A percentile compares a stretch with the other conserved stretches of the same genome.
phyloP scores from a whole-genome alignment of 92 coral and sea anemone genomes.

The Palythoa caribaeorum region DNA sequence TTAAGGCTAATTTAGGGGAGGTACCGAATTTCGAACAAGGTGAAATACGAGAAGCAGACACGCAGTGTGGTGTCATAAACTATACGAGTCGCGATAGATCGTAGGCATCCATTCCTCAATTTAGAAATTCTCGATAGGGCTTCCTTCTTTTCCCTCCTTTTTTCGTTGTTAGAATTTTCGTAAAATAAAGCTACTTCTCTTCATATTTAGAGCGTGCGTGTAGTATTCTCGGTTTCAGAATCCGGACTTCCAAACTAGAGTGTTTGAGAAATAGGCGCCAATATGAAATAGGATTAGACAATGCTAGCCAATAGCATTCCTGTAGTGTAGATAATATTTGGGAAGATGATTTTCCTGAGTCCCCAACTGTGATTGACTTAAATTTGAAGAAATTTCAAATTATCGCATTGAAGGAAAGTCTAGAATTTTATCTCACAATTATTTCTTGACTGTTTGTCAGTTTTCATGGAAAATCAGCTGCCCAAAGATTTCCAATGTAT shows the following conservation, averaged over 20 bases:
- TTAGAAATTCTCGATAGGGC: not conserved
- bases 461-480: too few species aligned
- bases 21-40: not conserved
- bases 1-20: slow-evolving; percentile 19
- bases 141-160: not conserved
- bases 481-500: not conserved
- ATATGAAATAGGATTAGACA: not conserved
- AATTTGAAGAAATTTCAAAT: too few species aligned
- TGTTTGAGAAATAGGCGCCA: not conserved
- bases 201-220: not conserved
- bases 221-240: not conserved
- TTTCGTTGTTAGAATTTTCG: not conserved
- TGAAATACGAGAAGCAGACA: slow-evolving; percentile 33
- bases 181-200: not conserved
- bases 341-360: slow-evolving; percentile 8
- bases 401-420: too few species aligned
- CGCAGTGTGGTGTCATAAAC: not conserved
- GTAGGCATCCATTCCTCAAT: not conserved
- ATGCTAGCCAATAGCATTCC: slow-evolving; percentile 1
- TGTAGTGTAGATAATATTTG: slow-evolving; percentile 19
- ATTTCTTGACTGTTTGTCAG: too few species aligned
- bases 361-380: not conserved
- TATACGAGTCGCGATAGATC: not conserved
- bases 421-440: too few species aligned
- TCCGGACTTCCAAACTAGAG: not conserved